Evolutionary conservation across 2,113 vertebrate genomes (phyloP).

Genomic region (Saguinus midas): DNA sequence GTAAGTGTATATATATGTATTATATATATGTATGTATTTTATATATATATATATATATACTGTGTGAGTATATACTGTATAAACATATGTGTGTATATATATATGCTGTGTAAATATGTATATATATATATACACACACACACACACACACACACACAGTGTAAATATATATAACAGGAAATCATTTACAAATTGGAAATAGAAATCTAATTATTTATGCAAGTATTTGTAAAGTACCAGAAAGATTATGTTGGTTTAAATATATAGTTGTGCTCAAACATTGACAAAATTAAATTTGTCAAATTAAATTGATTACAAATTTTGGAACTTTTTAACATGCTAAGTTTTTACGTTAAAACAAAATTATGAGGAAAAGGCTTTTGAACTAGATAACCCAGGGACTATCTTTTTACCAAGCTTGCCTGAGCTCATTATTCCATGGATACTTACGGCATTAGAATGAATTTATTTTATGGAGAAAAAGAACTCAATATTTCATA

Average conservation of each 20-base stretch:
- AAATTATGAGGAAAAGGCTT: background rate
- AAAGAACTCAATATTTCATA: background rate
- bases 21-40: no score
- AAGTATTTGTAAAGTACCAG: background rate
- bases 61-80: no score
- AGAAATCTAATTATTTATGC: slow-evolving; percentile 6
- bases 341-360: background rate
- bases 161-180: background rate
- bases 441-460: background rate
- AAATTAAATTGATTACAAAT: background rate
- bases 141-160: background rate
- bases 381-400: background rate
- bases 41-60: no score
- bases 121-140: no score
- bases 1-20: background rate
- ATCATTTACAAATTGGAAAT: background rate
- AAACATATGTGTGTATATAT: no score
- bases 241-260: background rate
- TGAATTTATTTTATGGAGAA: slow-evolving; percentile 18
- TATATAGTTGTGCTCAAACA: background rate
- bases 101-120: no score
- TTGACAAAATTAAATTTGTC: background rate
- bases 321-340: background rate
- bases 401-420: background rate
- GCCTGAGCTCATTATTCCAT: background rate